Conservation (phyloP, 2,113 vertebrate species). For the Anguilla rostrata region DNA sequence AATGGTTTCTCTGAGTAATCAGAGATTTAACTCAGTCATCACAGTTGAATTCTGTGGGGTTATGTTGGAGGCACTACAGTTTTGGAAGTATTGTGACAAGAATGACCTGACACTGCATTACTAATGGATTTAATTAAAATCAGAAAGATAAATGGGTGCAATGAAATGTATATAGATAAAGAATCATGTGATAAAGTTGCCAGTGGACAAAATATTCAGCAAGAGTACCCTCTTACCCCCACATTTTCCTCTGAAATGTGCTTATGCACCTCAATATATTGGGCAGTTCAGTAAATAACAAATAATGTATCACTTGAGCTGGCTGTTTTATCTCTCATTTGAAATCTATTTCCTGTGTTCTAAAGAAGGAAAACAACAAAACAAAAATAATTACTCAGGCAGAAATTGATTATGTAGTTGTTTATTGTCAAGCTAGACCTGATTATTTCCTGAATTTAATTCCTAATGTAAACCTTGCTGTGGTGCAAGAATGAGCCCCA, state of each 20-base stretch:
- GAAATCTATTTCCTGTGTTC: neutral
- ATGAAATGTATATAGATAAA: conserved; percentile 3
- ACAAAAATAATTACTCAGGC: neutral
- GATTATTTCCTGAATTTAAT: neutral
- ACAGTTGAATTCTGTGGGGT: neutral
- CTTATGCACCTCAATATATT: conserved; percentile 8
- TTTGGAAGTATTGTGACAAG: neutral
- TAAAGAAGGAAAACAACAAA: neutral
- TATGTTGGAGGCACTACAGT: neutral
- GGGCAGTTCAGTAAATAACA: neutral
- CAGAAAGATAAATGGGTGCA: conserved; percentile 7
- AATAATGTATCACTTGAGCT: neutral
- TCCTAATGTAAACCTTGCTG: neutral
- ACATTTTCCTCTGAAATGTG: conserved; percentile 9
- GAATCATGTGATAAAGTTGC: neutral
- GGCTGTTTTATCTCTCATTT: neutral
- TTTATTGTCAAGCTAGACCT: neutral
- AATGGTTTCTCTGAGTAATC: neutral
- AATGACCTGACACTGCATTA: neutral
- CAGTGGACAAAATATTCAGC: neutral
- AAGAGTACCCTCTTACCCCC: neutral
- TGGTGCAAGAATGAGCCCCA: too few species aligned
- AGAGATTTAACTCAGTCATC: neutral
- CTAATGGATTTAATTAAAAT: conserved; percentile 8
- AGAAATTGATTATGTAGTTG: neutral